Percentiles rank a stretch among this genome's conserved stretches.
These are phyloP conservation scores for Aegotheles bennettii DNA, from an alignment of 2,113 vertebrate species.

Conservation along the genomic window DNA sequence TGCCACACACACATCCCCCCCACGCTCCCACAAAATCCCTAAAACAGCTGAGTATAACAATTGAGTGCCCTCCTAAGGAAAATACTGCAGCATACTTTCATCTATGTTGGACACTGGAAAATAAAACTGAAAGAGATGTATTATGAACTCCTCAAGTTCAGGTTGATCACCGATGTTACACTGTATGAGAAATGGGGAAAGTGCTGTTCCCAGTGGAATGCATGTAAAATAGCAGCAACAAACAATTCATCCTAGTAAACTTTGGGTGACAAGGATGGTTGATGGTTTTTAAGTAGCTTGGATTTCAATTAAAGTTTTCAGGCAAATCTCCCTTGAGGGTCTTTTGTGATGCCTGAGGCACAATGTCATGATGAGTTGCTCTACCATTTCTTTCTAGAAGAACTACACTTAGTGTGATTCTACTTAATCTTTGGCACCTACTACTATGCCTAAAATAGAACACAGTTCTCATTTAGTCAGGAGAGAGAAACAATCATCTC, in stretches of 20 bases:
- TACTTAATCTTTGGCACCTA: background rate
- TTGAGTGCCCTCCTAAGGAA: accelerated
- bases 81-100: background rate
- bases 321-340: background rate
- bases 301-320: background rate
- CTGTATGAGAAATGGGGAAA: background rate
- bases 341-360: background rate
- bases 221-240: background rate
- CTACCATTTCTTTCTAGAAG: background rate
- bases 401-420: background rate
- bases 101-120: background rate
- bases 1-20: accelerated
- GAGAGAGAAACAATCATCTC: background rate
- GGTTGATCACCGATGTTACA: background rate
- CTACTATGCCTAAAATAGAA: background rate
- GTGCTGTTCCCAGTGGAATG: background rate
- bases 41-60: accelerated
- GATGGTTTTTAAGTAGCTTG: background rate
- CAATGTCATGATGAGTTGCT: background rate
- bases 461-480: background rate
- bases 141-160: background rate
- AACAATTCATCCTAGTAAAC: background rate
- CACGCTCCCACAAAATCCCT: background rate
- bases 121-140: background rate
- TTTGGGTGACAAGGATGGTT: background rate